These are phyloP conservation scores for Clamator glandarius DNA, from an alignment of 2,797 vertebrate species.

Conservation along the genomic window DNA sequence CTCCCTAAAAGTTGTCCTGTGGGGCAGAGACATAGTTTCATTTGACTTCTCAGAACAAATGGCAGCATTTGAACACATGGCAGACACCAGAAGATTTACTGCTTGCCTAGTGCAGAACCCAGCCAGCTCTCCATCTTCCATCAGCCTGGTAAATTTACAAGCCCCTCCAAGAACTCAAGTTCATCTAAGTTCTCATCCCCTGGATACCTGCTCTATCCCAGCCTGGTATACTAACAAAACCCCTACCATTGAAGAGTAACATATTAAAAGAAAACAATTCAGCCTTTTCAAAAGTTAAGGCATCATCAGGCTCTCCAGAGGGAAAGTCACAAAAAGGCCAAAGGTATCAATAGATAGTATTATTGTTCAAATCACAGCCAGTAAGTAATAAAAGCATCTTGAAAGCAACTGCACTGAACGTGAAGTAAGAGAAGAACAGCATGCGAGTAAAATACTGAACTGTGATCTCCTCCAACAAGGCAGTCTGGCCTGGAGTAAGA, in stretches of 20 bases:
- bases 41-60: neutral
- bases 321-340: neutral
- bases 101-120: neutral
- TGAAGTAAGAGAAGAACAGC: neutral
- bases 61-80: accelerated
- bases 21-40: neutral
- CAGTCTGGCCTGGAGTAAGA: neutral
- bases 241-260: too few relatives aligned
- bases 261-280: neutral
- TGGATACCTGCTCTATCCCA: neutral
- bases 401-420: neutral
- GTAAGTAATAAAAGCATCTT: neutral
- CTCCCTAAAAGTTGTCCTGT: neutral
- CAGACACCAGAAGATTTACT: neutral
- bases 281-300: neutral
- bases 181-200: neutral
- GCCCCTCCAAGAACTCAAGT: neutral
- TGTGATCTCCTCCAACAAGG: neutral
- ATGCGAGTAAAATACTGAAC: neutral
- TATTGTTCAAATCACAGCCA: neutral
- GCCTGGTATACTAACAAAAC: neutral
- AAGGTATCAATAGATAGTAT: neutral
- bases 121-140: neutral
- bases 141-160: neutral
- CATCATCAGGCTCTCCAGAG: neutral